Conservation (phyloP, 1,140 invertebrate species). For the Ips nitidus region DNA sequence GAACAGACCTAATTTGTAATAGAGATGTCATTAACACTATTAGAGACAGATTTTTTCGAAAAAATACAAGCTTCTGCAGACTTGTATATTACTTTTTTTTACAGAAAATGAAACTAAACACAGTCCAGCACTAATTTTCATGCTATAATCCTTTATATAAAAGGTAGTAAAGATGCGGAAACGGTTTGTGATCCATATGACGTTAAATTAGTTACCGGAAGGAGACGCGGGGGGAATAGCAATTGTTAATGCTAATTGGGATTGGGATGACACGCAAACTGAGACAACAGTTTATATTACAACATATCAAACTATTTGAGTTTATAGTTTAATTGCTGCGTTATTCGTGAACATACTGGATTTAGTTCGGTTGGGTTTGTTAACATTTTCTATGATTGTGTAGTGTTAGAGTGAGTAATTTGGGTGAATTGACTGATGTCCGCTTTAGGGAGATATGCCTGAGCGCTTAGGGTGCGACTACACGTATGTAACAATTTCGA, state of each 20-base stretch:
- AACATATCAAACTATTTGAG: too few relatives aligned
- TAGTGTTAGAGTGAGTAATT: not conserved
- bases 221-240: constrained; percentile 6
- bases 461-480: constrained; percentile 36
- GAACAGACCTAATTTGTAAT: too few relatives aligned
- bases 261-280: too few relatives aligned
- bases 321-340: too few relatives aligned
- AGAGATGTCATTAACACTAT: too few relatives aligned
- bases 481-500: constrained; percentile 24
- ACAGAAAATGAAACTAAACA: too few relatives aligned
- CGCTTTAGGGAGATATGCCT: constrained; percentile 31
- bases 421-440: constrained; percentile 18
- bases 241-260: constrained; percentile 9
- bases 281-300: too few relatives aligned
- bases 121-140: constrained; percentile 1
- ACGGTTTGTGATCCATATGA: constrained; percentile 13
- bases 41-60: too few relatives aligned
- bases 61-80: too few relatives aligned
- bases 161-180: constrained; percentile 15
- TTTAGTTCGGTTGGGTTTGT: too few relatives aligned
- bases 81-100: too few relatives aligned
- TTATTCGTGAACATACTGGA: too few relatives aligned
- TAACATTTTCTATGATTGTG: not conserved
- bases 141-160: constrained; percentile 4
- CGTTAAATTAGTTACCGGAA: constrained; percentile 18